Conservation (phyloP, 2,888 invertebrate genomes). For the Sylvicola fuscatus region DNA sequence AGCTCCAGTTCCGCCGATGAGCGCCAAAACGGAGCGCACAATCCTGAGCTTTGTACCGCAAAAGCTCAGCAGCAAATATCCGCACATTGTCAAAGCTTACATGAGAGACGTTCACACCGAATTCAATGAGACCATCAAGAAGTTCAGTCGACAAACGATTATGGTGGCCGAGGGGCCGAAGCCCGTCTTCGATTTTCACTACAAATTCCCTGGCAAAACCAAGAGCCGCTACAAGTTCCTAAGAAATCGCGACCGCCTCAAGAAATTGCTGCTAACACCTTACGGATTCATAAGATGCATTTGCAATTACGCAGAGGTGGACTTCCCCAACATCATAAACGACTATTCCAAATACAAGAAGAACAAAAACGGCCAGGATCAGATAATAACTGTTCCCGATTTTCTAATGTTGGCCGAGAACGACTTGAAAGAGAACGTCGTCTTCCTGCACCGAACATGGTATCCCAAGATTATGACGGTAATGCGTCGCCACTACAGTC, state of each 20-base stretch:
- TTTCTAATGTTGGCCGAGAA: slow-evolving; percentile 14
- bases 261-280: slow-evolving; percentile 34
- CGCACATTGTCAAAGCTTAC: slow-evolving; percentile 27
- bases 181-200: slow-evolving; percentile 23
- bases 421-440: slow-evolving; percentile 21
- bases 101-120: slow-evolving; percentile 31
- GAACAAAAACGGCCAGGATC: slow-evolving; percentile 8
- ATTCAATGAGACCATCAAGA: slow-evolving; percentile 37
- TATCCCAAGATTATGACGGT: slow-evolving; percentile 22
- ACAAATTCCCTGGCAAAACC: slow-evolving; percentile 41
- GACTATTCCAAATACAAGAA: slow-evolving; percentile 15
- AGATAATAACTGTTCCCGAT: slow-evolving; percentile 8
- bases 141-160: slow-evolving; percentile 40
- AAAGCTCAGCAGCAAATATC: slow-evolving; percentile 33
- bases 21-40: slow-evolving; percentile 35
- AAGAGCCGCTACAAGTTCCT: slow-evolving; percentile 35
- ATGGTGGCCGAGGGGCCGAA: slow-evolving; percentile 27
- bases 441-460: slow-evolving; percentile 24
- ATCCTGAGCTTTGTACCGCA: slow-evolving; percentile 35
- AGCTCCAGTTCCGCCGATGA: slow-evolving; percentile 38
- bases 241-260: slow-evolving; percentile 31
- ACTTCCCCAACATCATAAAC: slow-evolving; percentile 22
- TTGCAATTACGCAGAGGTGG: slow-evolving; percentile 16
- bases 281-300: slow-evolving; percentile 37
- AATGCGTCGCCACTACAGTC: slow-evolving; percentile 16